Evolutionary conservation across 2,113 vertebrate species (phyloP).

Genomic region (Zootoca vivipara): DNA sequence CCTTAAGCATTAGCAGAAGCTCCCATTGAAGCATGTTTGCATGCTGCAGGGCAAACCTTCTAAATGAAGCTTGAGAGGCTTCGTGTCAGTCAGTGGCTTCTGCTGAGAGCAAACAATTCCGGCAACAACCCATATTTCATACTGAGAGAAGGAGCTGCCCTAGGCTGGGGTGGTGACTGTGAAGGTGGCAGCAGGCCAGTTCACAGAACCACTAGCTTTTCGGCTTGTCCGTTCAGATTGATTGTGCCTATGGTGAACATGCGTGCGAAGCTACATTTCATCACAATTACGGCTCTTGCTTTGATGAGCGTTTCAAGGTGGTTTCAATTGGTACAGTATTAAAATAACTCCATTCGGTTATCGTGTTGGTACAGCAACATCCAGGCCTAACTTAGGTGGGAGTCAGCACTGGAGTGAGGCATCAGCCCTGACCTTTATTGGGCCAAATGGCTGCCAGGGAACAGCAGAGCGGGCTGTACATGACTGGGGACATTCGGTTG

Average conservation of each 20-base stretch:
- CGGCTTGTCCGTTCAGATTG: not conserved
- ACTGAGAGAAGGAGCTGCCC: not conserved
- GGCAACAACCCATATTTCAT: not conserved
- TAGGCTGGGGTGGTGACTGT: not conserved
- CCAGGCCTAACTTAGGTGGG: too few species aligned
- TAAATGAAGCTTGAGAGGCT: not conserved
- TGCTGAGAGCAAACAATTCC: not conserved
- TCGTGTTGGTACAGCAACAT: too few species aligned
- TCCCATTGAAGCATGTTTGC: not conserved
- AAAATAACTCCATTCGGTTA: too few species aligned
- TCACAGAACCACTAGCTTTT: not conserved
- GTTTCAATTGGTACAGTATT: too few species aligned
- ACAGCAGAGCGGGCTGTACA: too few species aligned
- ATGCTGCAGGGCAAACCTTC: not conserved
- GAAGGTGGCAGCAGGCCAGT: not conserved
- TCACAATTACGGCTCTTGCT: too few species aligned
- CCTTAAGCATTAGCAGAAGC: not conserved
- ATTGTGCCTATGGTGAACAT: not conserved
- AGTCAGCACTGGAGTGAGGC: too few species aligned
- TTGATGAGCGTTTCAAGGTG: too few species aligned
- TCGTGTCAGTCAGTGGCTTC: not conserved
- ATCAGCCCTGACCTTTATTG: too few species aligned
- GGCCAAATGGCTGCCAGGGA: too few species aligned
- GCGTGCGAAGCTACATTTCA: too few species aligned
- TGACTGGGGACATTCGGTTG: too few species aligned